Base-by-base conservation (phyloP, 1,140 invertebrate genomes). In the Cryptotermes secundus region DNA sequence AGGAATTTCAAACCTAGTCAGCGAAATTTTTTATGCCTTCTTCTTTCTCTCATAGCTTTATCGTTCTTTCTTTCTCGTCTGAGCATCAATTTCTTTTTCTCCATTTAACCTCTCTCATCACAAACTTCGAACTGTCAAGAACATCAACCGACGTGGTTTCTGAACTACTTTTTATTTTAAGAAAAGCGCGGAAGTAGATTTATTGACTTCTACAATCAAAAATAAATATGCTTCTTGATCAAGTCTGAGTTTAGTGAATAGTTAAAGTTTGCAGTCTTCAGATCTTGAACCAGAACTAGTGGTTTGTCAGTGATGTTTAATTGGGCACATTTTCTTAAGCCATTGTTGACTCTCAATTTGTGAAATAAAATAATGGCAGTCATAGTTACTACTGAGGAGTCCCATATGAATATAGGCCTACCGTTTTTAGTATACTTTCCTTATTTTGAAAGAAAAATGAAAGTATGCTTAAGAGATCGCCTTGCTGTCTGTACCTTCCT, bases 121-220 rank as follows among this genome's bases (percentile, higher is more conserved):
- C 59, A 72, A 72, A 72, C n/a, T 72, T 72, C n/a, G n/a, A 72
- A 72, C 59, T 72, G 59, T 72, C 59, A 72, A 72, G 59, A 72
- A 31, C 59, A 72, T 72, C 59, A 31, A 72, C 59, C n/a, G 59
- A 72, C 59, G 59, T 31, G 59, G 59, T 72, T 72, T 72, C 14
- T 31, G 59, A 72, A 72, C 59, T 10, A 26, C 59, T 72, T 72
- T 31, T 72, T 31, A 72, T 72, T 19, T 59, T 59, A 24, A 24
- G 53, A 59, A 42, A 42, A 59, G n/a, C 59, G n/a, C 31, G 59
- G 53, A 72, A 72, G 59, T n/a, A 72, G n/a, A 72, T 72, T 72
- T 72, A 72, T 14, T 72, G 59, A 72, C 26, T 72, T 31, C 59
- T n/a, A 31, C 3, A n/a, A n/a, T 31, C n/a, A 72, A 72, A 72